Base-by-base conservation (phyloP, 1,140 invertebrate genomes). In the Papilio polytes region DNA sequence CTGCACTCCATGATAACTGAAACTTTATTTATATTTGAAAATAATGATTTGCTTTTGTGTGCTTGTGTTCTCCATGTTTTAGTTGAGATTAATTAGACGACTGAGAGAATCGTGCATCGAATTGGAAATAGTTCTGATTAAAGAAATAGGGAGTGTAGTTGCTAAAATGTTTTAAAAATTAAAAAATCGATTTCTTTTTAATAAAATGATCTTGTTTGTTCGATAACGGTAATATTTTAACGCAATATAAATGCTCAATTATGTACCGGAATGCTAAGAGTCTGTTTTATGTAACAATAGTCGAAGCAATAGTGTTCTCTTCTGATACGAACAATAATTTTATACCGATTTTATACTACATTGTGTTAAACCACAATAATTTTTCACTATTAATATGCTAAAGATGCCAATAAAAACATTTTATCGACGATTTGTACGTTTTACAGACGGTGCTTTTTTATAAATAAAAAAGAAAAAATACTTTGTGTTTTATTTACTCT, bases 361-460 rank as follows among this genome's bases (percentile, higher is more conserved):
- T 85, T 85, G 81, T 85, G 84, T 84, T 80, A 76, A 82, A 70
- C 74, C 48, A 83, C 72, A 79, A 87, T 84, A 87, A 87, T 90
- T 93, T 93, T 92, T 84, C 89, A 93, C 88, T 93, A 93, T 92
- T 92, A 94, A 88, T 85, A 90, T 82, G 88, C 90, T 90, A 86
- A 89, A 74, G 88, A 92, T 90, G 89, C 90, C 92, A 94, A 92
- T 92, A 87, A 89, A 90, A 83, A 80, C 84, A 88, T 92, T 93
- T 89, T 91, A 94, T 89, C 89, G 82, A 86, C 90, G 91, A 90
- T 94, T 94, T 94, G 92, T 93, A 92, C 92, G 91, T 92, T 94
- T 94, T 94, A 94, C 91, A 91, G 92, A 94, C 88, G 92, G 91
- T 94, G 93, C 92, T 94, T 94, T 94, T 90, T 92, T 91, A 93